Base-by-base conservation (phyloP, 2,888 invertebrate genomes). In the Hydrotaea cyrtoneurina region DNA sequence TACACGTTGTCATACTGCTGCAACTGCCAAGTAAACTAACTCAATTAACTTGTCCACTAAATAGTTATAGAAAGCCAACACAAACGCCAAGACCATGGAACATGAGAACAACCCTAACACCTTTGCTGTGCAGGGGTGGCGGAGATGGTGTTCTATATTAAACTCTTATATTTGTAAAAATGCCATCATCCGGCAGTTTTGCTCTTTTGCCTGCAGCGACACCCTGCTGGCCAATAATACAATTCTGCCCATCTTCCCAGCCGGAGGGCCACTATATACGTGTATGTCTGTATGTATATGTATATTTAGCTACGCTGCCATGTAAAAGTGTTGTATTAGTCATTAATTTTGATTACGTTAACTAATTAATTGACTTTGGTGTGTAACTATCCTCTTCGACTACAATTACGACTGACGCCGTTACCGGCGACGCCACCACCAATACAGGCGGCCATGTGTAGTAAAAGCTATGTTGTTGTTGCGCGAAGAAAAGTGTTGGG, bases 341-440 rank as follows among this genome's bases (percentile, higher is more conserved):
- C 87, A 87, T 87, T 87, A 86, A 86, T 87, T 86, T 86, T 87
- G 87, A 87, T 87, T 87, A 87, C 78, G 85, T 85, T 84, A 82
- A 80, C 83, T 87, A 87, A 87, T 87, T 87, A 87, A 87, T 87
- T 86, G 86, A 82, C 85, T 83, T 82, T 75, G 83, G 82, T 83
- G 80, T 77, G 13, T 39, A 31, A 69, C 69, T 69, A 69, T 46
- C 15, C 23, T 0, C 46, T 2, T 23, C 69, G 2, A 31, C 31
- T 31, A 31, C 31, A 31, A 31, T 31, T 31, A 31, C 31, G 2
- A 31, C 31, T 31, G 31, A 2, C 31, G 7, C 31, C 31, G 31
- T 7, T n/a, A 23, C 62, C n/a, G 11, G 31, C 26, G 23, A 13
- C n/a, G n/a, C 43, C 8, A 2, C 36, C 21, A 57, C n/a, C n/a